Evolutionary conservation across 1,140 invertebrate genomes (phyloP).

Genomic region (Scaptomyza pallida): DNA sequence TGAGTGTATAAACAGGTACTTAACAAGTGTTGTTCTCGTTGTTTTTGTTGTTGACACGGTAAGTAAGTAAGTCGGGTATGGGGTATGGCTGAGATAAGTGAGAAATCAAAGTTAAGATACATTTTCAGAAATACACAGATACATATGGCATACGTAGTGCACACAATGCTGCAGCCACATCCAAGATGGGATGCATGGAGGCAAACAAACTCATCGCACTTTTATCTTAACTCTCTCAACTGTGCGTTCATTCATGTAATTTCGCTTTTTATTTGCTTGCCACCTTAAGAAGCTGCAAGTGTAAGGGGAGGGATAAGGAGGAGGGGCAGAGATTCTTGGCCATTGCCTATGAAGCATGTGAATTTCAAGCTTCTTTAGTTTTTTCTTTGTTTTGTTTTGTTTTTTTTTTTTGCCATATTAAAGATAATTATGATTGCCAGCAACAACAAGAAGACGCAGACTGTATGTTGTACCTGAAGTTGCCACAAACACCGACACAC

Average conservation of each 20-base stretch:
- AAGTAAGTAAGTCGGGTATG: background rate
- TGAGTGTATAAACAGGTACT: background rate
- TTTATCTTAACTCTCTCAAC: background rate
- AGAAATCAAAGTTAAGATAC: slow-evolving; percentile 39
- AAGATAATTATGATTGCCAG: slow-evolving; percentile 78
- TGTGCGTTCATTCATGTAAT: slow-evolving; percentile 68
- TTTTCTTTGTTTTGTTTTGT: no score
- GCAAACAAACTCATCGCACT: slow-evolving; percentile 1
- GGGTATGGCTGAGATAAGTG: slow-evolving; percentile 19
- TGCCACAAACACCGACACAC: slow-evolving; percentile 55
- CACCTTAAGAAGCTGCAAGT: background rate
- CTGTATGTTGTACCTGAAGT: slow-evolving; percentile 42
- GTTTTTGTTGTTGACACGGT: slow-evolving; percentile 9
- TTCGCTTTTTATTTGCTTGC: slow-evolving; percentile 53
- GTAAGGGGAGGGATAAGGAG: background rate
- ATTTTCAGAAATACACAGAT: slow-evolving; percentile 25
- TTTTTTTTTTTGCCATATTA: slow-evolving; percentile 38
- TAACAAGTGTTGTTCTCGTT: slow-evolving; percentile 5
- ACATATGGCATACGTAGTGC: slow-evolving; percentile 3
- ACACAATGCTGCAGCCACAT: no score
- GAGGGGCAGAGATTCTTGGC: background rate
- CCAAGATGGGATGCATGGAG: background rate
- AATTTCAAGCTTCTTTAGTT: slow-evolving; percentile 22
- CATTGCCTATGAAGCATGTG: slow-evolving; percentile 27
- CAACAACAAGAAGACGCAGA: slow-evolving; percentile 29